Evolutionary conservation across 2,888 invertebrate genomes (phyloP), one percentile per base, ranked within the genome.

Genomic region (Melinaea menophilus): DNA sequence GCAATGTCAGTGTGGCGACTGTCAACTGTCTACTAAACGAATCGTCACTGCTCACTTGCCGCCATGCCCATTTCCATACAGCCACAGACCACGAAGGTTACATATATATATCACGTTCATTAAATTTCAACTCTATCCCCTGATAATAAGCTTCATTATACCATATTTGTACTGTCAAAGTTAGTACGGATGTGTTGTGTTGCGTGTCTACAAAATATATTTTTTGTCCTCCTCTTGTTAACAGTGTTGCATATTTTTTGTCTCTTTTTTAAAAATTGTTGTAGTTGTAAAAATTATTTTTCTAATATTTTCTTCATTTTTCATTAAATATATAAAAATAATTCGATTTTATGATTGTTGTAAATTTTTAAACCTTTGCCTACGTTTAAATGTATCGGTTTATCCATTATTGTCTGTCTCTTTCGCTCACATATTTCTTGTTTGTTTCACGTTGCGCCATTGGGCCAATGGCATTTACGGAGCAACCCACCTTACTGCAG

Each of bases 11-110:
- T 88, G 86, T 88, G 87, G 88, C 84, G 90, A 88, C 88, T 90
- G 90, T 90, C 90, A 90, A 90, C 82, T 90, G 89, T 90, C 88
- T 90, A 90, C 90, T 90, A 90, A 90, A 87, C 86, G 88, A 88
- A 86, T 88, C 87, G 88, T 88, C 90, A 87, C 85, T 85, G 86
- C 81, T 82, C 79, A 81, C 82, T 82, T 80, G 83, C 85, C 85
- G 90, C 90, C 90, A 88, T 89, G 90, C 90, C 90, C 89, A 88
- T 89, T 87, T 87, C 81, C 73, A 80, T 75, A 75, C 71, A 75
- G 73, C 51, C 61, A 3, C 56, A 46, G 33, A 12, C 56, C 9
- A 34, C 45, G 63, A 67, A 79, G 75, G 79, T 48, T 71, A 58
- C 70, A 51, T 70, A 81, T 61, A 69, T 64, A 59, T 11, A 56